A percentile compares a stretch with the other conserved stretches of the same genome.
Evolutionary conservation across 2,797 vertebrate genomes (phyloP).

Genomic region (Cuculus canorus): DNA sequence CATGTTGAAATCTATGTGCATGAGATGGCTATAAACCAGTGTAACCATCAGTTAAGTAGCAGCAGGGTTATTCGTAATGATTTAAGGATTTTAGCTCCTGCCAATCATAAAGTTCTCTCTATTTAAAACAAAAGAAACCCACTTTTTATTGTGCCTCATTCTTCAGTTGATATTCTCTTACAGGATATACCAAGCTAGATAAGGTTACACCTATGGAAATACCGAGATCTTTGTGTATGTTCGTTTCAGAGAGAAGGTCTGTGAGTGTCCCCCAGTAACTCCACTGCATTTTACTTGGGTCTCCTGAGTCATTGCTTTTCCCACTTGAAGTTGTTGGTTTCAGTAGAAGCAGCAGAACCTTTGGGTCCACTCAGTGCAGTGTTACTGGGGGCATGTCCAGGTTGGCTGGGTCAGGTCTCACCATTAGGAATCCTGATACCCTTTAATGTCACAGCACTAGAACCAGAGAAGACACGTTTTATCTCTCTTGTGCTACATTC

Average conservation of each 20-base stretch:
- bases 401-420: background rate
- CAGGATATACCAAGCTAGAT: background rate
- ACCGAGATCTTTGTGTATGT: background rate
- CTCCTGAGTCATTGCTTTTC: background rate
- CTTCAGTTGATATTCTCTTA: background rate
- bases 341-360: background rate
- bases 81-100: background rate
- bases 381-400: background rate
- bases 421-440: background rate
- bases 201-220: conserved; percentile 8
- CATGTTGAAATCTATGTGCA: background rate
- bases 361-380: background rate
- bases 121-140: background rate
- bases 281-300: background rate
- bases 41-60: background rate
- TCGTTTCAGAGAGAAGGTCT: background rate
- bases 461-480: fast-evolving
- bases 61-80: background rate
- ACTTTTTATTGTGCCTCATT: background rate
- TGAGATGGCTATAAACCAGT: background rate
- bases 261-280: background rate
- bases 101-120: background rate
- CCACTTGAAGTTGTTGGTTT: background rate
- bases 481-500: background rate
- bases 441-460: background rate